These are phyloP conservation scores for Hypothenemus hampei DNA, from an alignment of 1,140 invertebrate genomes.

Conservation along the genomic window DNA sequence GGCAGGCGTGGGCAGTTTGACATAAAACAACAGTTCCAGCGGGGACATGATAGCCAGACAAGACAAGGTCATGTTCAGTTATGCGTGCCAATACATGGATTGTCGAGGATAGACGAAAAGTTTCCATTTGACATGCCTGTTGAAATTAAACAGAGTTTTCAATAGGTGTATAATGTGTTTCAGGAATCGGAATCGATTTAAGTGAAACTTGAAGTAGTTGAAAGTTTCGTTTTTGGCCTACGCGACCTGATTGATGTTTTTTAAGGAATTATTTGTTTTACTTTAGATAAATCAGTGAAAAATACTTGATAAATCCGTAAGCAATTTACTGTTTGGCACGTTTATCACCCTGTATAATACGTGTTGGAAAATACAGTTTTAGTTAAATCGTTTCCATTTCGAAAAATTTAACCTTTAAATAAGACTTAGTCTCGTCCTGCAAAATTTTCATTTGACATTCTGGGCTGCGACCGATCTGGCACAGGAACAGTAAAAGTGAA, in stretches of 20 bases:
- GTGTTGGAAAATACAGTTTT: too few relatives aligned
- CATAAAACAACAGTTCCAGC: constrained; percentile 81
- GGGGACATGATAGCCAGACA: constrained; percentile 71
- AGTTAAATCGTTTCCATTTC: not conserved
- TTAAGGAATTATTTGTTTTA: too few relatives aligned
- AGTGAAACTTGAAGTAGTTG: too few relatives aligned
- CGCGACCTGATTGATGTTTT: too few relatives aligned
- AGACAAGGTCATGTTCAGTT: constrained; percentile 66
- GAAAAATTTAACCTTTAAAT: constrained; percentile 51
- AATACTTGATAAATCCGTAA: too few relatives aligned
- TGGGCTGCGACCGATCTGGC: constrained; percentile 66
- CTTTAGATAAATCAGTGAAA: too few relatives aligned
- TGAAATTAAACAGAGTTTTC: too few relatives aligned
- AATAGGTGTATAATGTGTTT: too few relatives aligned
- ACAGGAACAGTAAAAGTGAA: constrained; percentile 71
- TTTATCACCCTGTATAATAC: too few relatives aligned
- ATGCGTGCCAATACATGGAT: constrained; percentile 78
- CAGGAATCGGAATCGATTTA: too few relatives aligned
- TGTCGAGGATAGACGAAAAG: constrained; percentile 77
- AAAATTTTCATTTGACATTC: constrained; percentile 67
- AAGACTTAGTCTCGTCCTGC: constrained; percentile 61
- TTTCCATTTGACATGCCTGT: constrained; percentile 80
- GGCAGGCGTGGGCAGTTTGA: constrained; percentile 78
- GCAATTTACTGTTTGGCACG: too few relatives aligned
- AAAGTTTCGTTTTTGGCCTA: too few relatives aligned